A percentile compares a stretch with the other conserved stretches of the same genome.
Evolutionary conservation across 2,888 invertebrate species (phyloP).

Genomic region (Rhagophthalmus giganteus): DNA sequence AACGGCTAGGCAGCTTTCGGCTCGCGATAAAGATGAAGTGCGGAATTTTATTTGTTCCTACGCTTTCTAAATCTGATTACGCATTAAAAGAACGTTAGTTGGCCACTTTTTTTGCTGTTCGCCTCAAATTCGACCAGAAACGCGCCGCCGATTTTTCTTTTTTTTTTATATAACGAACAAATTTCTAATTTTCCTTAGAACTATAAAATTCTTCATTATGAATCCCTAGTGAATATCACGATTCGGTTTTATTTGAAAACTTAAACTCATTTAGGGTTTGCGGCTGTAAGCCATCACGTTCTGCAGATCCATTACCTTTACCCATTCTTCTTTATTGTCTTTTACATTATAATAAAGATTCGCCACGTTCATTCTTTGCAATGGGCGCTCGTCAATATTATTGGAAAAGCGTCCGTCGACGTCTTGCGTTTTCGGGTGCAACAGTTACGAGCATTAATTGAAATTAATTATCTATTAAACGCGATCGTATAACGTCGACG

Average conservation of each 20-base stretch:
- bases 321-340: slow-evolving; percentile 41
- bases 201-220: slow-evolving; percentile 37
- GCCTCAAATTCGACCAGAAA: background rate
- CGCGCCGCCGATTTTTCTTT: slow-evolving; percentile 3
- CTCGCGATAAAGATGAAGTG: no score
- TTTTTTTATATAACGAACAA: slow-evolving; percentile 13
- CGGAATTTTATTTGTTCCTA: no score
- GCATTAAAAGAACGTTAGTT: no score
- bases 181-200: slow-evolving; percentile 28
- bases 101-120: no score
- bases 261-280: slow-evolving; percentile 42
- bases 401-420: no score
- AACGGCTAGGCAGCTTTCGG: no score
- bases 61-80: no score
- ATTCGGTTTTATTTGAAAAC: slow-evolving; percentile 43
- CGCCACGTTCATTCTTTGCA: slow-evolving; percentile 9
- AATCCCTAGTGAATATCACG: slow-evolving; percentile 41
- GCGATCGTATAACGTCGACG: no score
- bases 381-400: no score
- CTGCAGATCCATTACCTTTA: slow-evolving; percentile 40
- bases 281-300: slow-evolving; percentile 40
- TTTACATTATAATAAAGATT: slow-evolving; percentile 25
- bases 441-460: no score
- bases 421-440: no score
- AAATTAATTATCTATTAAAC: no score